Percentiles rank a stretch among this genome's conserved stretches.
Evolutionary conservation across 2,888 invertebrate genomes (phyloP).

Genomic region (Xylota segnis): DNA sequence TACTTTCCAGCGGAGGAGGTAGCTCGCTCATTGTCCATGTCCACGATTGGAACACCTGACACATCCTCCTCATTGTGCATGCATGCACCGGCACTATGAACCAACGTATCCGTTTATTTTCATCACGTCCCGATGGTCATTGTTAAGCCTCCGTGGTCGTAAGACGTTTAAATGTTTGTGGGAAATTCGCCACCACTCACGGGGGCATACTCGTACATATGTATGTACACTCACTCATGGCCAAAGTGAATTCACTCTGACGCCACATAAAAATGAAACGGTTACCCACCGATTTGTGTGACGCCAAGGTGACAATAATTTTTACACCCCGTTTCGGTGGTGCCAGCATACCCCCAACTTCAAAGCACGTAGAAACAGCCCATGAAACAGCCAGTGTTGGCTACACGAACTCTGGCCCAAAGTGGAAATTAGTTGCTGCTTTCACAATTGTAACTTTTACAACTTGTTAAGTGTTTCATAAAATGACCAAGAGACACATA

Average conservation of each 20-base stretch:
- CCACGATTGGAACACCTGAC: constrained; percentile 56
- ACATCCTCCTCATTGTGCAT: constrained; percentile 63
- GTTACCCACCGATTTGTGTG: constrained; percentile 38
- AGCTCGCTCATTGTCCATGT: constrained; percentile 50
- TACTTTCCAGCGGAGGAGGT: constrained; percentile 50
- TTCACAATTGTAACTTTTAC: constrained; percentile 43
- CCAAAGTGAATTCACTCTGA: constrained; percentile 38
- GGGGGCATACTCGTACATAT: too few species aligned
- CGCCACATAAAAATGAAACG: constrained; percentile 15
- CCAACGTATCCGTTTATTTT: constrained; percentile 68
- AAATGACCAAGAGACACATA: constrained; percentile 29
- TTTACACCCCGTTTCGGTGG: constrained; percentile 35
- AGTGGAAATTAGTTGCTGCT: constrained; percentile 36
- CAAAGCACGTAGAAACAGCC: constrained; percentile 1
- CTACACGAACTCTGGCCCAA: neutral
- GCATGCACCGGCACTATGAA: constrained; percentile 41
- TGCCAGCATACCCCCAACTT: constrained; percentile 34
- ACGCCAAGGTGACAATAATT: constrained; percentile 50
- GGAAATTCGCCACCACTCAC: constrained; percentile 33
- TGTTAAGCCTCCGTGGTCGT: constrained; percentile 14
- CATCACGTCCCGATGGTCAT: constrained; percentile 55
- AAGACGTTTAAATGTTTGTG: constrained; percentile 20
- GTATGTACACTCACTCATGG: constrained; percentile 13
- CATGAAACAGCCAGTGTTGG: constrained; percentile 19
- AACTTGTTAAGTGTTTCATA: constrained; percentile 61